Evolutionary conservation across 2,113 vertebrate species (phyloP).

Genomic region (human): GRCh38 chr12:28820001-28820500

Average conservation of each 20-base stretch:
- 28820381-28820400: conserved; percentile 16
- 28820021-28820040: no score
- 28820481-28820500: conserved; percentile 58
- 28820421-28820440: conserved; percentile 56
- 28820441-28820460: conserved; percentile 26
- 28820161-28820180: background rate
- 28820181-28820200: background rate
- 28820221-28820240: background rate
- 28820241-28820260: background rate
- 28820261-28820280: background rate
- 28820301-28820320: background rate
- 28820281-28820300: background rate
- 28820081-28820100: no score
- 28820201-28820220: background rate
- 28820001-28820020: no score
- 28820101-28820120: background rate
- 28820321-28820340: background rate
- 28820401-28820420: conserved; percentile 26
- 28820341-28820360: conserved; percentile 27
- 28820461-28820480: conserved; percentile 50
- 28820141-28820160: background rate
- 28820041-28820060: no score
- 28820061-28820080: no score
- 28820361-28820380: conserved; percentile 63
- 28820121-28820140: background rate